A percentile compares a stretch with the other conserved stretches of the same genome.
Evolutionary conservation across 2,113 vertebrate species (phyloP).

Genomic region (Halichoeres trimaculatus): DNA sequence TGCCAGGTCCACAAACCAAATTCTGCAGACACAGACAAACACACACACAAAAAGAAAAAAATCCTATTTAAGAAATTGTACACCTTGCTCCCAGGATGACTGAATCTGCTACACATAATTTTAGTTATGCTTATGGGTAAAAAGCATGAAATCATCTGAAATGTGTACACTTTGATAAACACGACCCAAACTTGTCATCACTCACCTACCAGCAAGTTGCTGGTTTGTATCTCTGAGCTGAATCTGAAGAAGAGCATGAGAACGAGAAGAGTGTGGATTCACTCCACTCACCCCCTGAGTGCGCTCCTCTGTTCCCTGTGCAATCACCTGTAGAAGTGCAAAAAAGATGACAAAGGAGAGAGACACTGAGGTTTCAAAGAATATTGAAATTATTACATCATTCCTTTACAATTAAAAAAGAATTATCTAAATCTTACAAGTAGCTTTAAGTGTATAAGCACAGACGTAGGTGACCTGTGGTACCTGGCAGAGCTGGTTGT

Average conservation of each 20-base stretch:
- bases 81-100: background rate
- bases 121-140: background rate
- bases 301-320: slow-evolving; percentile 88
- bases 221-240: slow-evolving; percentile 86
- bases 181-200: background rate
- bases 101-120: background rate
- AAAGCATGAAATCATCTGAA: background rate
- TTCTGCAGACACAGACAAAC: slow-evolving; percentile 75
- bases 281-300: slow-evolving; percentile 90
- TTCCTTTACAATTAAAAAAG: background rate
- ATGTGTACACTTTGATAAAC: background rate
- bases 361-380: background rate
- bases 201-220: slow-evolving; percentile 86
- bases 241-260: slow-evolving; percentile 93
- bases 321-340: slow-evolving; percentile 84
- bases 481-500: background rate
- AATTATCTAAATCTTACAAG: background rate
- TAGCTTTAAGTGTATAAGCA: background rate
- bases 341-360: background rate
- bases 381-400: background rate
- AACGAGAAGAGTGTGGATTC: slow-evolving; percentile 91
- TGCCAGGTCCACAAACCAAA: slow-evolving; percentile 95
- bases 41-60: background rate
- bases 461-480: background rate
- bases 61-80: too few relatives aligned